Conservation (phyloP, 2,113 vertebrate genomes). For the Serinus canaria region DNA sequence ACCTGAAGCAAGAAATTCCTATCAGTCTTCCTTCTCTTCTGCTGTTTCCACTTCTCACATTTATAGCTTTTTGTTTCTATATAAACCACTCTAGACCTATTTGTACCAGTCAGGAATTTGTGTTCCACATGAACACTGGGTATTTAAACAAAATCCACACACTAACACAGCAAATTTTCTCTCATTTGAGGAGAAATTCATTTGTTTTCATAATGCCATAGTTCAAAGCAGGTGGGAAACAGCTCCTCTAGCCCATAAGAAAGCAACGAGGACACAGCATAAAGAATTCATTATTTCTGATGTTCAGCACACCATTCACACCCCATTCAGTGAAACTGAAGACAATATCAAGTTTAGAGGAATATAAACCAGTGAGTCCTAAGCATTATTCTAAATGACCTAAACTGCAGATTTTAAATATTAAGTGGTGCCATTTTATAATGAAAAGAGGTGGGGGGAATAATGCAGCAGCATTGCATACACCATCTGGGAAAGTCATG, state of each 20-base stretch:
- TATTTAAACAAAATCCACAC: not conserved
- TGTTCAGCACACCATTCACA: not conserved
- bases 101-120: not conserved
- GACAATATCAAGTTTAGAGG: not conserved
- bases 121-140: not conserved
- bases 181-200: not conserved
- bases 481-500: not conserved
- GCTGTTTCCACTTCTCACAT: not conserved
- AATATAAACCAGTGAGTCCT: not conserved
- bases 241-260: not conserved
- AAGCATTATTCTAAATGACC: not conserved
- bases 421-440: not conserved
- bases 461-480: not conserved
- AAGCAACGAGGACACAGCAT: not conserved
- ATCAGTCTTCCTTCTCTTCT: not conserved
- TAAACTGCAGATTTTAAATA: not conserved
- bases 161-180: not conserved
- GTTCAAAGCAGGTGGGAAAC: not conserved
- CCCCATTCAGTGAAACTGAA: not conserved
- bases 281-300: not conserved
- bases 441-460: rapidly evolving
- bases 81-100: not conserved
- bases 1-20: not conserved
- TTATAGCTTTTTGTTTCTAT: not conserved
- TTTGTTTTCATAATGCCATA: not conserved